These are phyloP conservation scores for Pogonognathellus flavescens DNA, from an alignment of 1,140 invertebrate genomes.

Conservation along the genomic window DNA sequence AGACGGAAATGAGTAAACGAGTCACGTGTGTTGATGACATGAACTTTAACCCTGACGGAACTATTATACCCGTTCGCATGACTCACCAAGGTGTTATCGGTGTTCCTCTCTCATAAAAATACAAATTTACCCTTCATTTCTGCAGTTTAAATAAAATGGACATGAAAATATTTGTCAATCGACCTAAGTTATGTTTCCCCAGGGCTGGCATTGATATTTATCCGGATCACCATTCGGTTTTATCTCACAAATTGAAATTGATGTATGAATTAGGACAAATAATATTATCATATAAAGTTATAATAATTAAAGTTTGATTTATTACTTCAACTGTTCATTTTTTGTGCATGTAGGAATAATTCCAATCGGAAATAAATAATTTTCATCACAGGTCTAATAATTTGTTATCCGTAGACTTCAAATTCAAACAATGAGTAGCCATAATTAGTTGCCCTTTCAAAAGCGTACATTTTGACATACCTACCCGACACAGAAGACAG, in stretches of 20 bases:
- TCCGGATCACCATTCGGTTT: too few species aligned
- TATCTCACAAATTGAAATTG: too few species aligned
- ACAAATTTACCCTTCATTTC: too few species aligned
- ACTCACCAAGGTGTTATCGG: slow-evolving; percentile 39
- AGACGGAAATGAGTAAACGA: slow-evolving; percentile 54
- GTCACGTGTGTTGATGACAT: slow-evolving; percentile 57
- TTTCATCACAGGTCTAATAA: neutral
- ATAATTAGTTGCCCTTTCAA: slow-evolving; percentile 51
- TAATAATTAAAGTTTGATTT: too few species aligned
- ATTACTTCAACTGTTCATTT: neutral
- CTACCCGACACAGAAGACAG: neutral
- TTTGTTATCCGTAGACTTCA: slow-evolving; percentile 48
- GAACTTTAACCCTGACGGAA: slow-evolving; percentile 49
- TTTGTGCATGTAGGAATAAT: too few species aligned
- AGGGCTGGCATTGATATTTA: too few species aligned
- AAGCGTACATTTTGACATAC: slow-evolving; percentile 55
- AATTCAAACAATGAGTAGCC: slow-evolving; percentile 55
- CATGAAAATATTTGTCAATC: too few species aligned
- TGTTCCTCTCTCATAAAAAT: neutral
- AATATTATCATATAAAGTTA: too few species aligned
- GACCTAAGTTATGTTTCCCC: too few species aligned
- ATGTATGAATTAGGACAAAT: too few species aligned
- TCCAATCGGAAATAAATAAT: too few species aligned
- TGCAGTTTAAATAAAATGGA: too few species aligned
- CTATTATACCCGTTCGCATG: slow-evolving; percentile 31